Conservation (phyloP, 2,888 invertebrate genomes). For the Gastracanthus pulcherrimus region DNA sequence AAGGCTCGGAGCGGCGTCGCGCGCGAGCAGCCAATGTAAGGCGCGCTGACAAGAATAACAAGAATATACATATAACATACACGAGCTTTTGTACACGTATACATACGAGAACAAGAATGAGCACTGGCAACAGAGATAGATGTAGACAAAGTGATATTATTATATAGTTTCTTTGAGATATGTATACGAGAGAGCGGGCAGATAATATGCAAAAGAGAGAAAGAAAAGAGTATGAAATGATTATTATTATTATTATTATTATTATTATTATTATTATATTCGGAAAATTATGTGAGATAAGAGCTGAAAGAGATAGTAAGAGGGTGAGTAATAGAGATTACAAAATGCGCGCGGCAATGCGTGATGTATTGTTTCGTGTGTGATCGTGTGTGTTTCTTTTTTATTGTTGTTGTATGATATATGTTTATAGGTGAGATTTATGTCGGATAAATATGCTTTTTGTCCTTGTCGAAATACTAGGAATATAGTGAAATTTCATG, state of each 20-base stretch:
- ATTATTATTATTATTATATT: too few species aligned
- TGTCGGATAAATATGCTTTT: neutral
- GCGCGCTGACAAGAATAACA: neutral
- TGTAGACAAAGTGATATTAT: neutral
- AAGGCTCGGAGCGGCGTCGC: constrained; percentile 35
- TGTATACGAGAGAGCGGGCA: neutral
- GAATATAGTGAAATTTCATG: neutral
- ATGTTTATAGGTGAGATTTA: neutral
- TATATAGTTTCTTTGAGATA: too few species aligned
- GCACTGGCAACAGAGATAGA: constrained; percentile 28
- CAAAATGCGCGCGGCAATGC: neutral
- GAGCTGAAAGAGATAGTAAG: neutral
- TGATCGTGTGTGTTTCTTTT: neutral
- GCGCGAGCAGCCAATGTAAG: neutral
- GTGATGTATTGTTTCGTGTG: neutral
- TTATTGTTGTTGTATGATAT: neutral
- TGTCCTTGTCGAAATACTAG: neutral
- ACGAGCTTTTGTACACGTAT: constrained; percentile 13
- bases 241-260: too few species aligned
- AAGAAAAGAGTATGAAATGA: neutral
- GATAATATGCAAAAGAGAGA: neutral
- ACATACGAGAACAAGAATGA: constrained; percentile 18
- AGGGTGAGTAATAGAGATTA: neutral
- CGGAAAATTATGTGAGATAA: neutral
- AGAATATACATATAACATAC: neutral